phyloP scores from a whole-genome alignment of 2,888 invertebrate genomes.

The Agapostemon virescens region DNA sequence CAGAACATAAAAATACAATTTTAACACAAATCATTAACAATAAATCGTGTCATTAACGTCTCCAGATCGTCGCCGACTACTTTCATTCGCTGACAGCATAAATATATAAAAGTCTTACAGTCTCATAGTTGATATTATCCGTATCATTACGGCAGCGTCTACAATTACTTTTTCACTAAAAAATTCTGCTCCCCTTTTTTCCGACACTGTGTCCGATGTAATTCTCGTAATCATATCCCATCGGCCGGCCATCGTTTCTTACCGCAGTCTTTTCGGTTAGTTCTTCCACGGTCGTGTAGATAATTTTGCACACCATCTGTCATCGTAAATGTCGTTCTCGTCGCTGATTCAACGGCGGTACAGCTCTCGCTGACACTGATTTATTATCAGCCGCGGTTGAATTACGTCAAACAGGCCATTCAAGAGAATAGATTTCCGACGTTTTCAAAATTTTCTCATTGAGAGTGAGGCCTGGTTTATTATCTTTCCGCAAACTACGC shows the following conservation, averaged over 20 bases:
- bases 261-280: constrained; percentile 23
- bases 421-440: constrained; percentile 43
- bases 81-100: no score
- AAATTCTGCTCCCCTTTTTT: background rate
- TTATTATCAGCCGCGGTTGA: constrained; percentile 49
- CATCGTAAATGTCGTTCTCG: constrained; percentile 59
- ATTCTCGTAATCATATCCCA: constrained; percentile 6
- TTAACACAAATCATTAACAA: background rate
- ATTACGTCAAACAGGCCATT: constrained; percentile 28
- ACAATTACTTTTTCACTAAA: background rate
- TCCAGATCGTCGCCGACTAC: background rate
- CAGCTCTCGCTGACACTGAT: constrained; percentile 54
- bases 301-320: constrained; percentile 58
- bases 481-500: constrained; percentile 21
- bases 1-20: background rate
- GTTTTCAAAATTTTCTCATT: constrained; percentile 22
- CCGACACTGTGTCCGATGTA: background rate
- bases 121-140: background rate
- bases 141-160: no score
- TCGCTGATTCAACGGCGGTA: constrained; percentile 50
- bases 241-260: constrained; percentile 21
- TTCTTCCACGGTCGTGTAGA: constrained; percentile 47
- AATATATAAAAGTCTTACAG: background rate
- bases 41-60: background rate
- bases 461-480: constrained; percentile 24